Percentiles rank a stretch among this genome's conserved stretches.
Conservation (phyloP, 2,888 invertebrate species). For the Nephrotoma flavescens region DNA sequence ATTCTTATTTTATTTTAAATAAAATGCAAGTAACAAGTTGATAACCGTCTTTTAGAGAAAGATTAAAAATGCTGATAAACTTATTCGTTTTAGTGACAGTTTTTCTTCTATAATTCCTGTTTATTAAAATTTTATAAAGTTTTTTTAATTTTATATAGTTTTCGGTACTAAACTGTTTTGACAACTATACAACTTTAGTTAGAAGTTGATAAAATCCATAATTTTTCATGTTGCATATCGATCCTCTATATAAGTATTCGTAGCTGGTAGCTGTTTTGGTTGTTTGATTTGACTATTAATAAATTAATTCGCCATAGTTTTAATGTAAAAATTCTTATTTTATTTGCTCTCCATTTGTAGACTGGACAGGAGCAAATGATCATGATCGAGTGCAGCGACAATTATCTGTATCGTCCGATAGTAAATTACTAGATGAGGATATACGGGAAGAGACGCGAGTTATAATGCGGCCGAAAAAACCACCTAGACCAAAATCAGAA, state of each 20-base stretch:
- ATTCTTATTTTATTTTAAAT: not conserved
- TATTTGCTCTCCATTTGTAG: constrained; percentile 33
- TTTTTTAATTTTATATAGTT: not conserved
- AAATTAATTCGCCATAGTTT: not conserved
- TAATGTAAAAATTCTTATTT: not conserved
- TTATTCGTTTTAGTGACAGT: not conserved
- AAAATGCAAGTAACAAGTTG: not conserved
- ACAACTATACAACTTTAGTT: not conserved
- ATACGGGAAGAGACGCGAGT: constrained; percentile 80
- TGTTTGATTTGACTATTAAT: not conserved
- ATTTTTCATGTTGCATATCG: not conserved
- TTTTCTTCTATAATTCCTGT: not conserved
- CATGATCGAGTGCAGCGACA: constrained; percentile 79
- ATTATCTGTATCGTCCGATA: constrained; percentile 83
- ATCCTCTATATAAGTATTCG: not conserved
- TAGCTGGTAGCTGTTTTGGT: not conserved
- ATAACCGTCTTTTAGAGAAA: not conserved
- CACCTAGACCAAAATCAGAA: constrained; percentile 91
- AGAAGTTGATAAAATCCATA: not conserved
- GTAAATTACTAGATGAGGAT: constrained; percentile 79
- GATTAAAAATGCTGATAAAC: not conserved
- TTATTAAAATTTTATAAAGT: not conserved
- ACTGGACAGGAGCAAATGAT: constrained; percentile 62
- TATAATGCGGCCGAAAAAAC: constrained; percentile 78
- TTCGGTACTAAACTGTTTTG: not conserved